A percentile compares a stretch with the other conserved stretches of the same genome.
phyloP scores from a whole-genome alignment of 2,888 invertebrate species.

The Melolontha melolontha region DNA sequence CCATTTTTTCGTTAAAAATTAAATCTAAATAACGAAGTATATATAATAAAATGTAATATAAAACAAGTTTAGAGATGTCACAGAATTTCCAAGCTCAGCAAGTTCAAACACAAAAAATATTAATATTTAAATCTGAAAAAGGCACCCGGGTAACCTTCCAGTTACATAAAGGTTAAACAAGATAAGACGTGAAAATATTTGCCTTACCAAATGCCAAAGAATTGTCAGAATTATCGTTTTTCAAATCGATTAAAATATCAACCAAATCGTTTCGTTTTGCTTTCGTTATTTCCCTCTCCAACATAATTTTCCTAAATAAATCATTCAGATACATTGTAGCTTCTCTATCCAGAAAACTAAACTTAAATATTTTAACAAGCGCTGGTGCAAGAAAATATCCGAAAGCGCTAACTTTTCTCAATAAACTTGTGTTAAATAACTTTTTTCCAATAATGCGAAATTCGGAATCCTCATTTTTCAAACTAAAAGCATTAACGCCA shows the following conservation, averaged over 20 bases:
- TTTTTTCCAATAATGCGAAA: conserved; percentile 61
- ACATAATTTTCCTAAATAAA: conserved; percentile 59
- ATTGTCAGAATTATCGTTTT: conserved; percentile 45
- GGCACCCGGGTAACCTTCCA: too few species aligned
- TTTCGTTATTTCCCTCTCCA: conserved; percentile 54
- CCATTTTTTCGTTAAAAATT: too few species aligned
- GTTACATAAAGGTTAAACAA: too few species aligned
- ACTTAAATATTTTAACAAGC: conserved; percentile 58
- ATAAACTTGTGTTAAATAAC: conserved; percentile 58
- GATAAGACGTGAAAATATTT: neutral
- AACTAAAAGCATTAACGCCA: conserved; percentile 64
- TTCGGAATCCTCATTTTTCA: conserved; percentile 59
- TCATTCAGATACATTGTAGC: conserved; percentile 57
- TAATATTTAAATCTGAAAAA: too few species aligned
- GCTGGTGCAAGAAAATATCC: conserved; percentile 59
- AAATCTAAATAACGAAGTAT: too few species aligned
- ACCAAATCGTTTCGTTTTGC: conserved; percentile 64
- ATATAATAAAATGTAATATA: too few species aligned
- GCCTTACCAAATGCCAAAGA: conserved; percentile 50
- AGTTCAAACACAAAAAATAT: too few species aligned
- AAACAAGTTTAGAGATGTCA: too few species aligned
- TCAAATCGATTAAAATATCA: conserved; percentile 63
- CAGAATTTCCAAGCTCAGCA: too few species aligned
- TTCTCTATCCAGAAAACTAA: conserved; percentile 57
- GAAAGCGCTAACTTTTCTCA: conserved; percentile 55